phyloP scores from a whole-genome alignment of 2,888 invertebrate species.

The Meiosimyza platycephala region DNA sequence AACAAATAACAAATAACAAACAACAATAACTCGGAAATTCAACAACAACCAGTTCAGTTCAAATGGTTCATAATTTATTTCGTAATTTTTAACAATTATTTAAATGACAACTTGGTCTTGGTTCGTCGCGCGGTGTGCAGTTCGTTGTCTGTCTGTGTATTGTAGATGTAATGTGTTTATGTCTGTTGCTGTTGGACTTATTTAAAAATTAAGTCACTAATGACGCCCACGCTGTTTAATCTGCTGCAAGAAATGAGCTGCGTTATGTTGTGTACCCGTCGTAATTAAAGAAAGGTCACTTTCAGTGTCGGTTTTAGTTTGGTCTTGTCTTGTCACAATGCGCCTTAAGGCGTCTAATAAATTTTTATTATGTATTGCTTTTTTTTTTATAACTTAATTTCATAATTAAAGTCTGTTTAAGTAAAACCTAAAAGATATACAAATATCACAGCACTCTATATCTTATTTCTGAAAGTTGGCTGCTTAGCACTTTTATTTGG shows the following conservation, averaged over 20 bases:
- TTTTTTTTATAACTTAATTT: background rate
- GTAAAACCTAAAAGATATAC: too few relatives aligned
- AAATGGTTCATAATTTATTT: slow-evolving; percentile 14
- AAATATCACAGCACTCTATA: too few relatives aligned
- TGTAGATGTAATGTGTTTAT: background rate
- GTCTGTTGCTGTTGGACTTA: background rate
- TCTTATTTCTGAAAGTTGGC: too few relatives aligned
- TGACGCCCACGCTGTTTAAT: slow-evolving; percentile 4
- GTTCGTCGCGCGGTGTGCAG: background rate
- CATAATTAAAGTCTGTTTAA: too few relatives aligned
- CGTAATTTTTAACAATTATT: slow-evolving; percentile 22
- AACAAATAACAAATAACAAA: slow-evolving; percentile 22
- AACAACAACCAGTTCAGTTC: slow-evolving; percentile 5
- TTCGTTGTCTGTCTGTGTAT: slow-evolving; percentile 19
- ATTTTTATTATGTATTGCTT: slow-evolving; percentile 3
- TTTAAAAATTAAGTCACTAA: slow-evolving; percentile 16
- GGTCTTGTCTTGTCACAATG: background rate
- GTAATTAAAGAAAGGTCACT: slow-evolving; percentile 22
- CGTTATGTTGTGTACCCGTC: background rate
- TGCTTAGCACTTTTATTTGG: too few relatives aligned
- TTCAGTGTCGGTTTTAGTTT: background rate
- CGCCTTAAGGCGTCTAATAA: background rate
- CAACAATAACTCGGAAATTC: background rate
- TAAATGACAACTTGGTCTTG: slow-evolving; percentile 10
- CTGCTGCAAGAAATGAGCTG: slow-evolving; percentile 7